Percentiles rank a stretch among this genome's conserved stretches.
phyloP scores from a whole-genome alignment of 1,140 invertebrate genomes.

The Trichomalopsis sarcophagae region DNA sequence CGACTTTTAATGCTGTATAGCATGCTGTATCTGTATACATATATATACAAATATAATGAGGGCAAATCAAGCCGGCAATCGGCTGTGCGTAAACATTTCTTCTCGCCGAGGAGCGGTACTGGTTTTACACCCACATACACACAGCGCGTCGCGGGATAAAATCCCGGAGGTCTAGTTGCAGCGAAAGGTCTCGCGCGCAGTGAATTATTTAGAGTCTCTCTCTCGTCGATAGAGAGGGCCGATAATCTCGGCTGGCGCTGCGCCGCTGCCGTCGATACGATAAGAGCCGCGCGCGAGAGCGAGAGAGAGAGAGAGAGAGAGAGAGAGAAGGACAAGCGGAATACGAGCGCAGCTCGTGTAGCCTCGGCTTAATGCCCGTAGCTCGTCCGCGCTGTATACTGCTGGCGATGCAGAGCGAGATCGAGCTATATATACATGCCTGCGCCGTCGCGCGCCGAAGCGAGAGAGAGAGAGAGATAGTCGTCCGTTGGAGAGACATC shows the following conservation, averaged over 20 bases:
- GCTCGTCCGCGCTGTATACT: background rate
- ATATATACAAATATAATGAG: background rate
- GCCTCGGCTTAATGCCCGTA: constrained; percentile 15
- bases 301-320: background rate
- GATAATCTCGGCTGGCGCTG: constrained; percentile 41
- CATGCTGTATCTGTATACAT: background rate
- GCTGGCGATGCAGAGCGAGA: constrained; percentile 43
- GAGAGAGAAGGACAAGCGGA: background rate
- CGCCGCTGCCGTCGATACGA: background rate
- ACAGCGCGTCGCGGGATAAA: constrained; percentile 1
- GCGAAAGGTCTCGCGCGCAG: constrained; percentile 25
- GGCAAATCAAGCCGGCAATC: background rate
- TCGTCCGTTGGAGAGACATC: constrained; percentile 65
- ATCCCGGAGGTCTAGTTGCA: constrained; percentile 24
- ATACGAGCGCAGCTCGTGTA: constrained; percentile 18
- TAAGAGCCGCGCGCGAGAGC: background rate
- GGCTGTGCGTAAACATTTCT: background rate
- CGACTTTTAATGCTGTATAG: background rate
- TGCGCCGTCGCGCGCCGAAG: too few species aligned
- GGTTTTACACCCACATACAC: background rate
- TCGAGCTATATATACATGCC: background rate
- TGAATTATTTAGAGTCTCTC: constrained; percentile 48
- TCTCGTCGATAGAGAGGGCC: constrained; percentile 6
- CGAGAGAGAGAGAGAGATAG: constrained; percentile 37
- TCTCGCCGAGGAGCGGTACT: background rate